Evolutionary conservation across 1,140 invertebrate genomes (phyloP).

Genomic region (Calephelis nemesis): DNA sequence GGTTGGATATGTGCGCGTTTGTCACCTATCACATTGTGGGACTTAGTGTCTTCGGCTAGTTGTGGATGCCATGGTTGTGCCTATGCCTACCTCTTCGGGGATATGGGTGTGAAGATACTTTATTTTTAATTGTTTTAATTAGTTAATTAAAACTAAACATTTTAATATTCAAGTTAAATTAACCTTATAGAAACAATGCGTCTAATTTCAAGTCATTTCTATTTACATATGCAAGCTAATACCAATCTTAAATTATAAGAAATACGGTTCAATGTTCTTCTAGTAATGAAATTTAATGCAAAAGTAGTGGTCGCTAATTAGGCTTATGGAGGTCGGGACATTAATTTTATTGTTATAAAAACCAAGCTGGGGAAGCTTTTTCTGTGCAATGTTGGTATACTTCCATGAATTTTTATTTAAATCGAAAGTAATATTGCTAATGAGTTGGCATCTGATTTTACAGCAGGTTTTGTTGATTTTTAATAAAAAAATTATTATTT

Average conservation of each 20-base stretch:
- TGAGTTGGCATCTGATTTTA: too few relatives aligned
- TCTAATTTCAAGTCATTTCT: background rate
- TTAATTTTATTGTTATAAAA: slow-evolving; percentile 47
- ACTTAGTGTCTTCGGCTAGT: too few relatives aligned
- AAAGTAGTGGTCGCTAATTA: slow-evolving; percentile 44
- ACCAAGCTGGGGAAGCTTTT: slow-evolving; percentile 33
- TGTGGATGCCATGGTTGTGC: too few relatives aligned
- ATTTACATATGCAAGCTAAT: background rate
- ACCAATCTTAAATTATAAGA: background rate
- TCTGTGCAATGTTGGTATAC: slow-evolving; percentile 26
- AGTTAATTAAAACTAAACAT: background rate
- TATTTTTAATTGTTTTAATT: slow-evolving; percentile 3
- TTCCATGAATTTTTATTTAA: background rate
- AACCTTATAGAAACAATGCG: background rate
- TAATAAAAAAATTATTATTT: too few relatives aligned
- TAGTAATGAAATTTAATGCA: slow-evolving; percentile 29
- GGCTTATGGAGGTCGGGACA: slow-evolving; percentile 40
- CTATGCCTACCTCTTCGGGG: too few relatives aligned
- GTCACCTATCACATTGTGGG: too few relatives aligned
- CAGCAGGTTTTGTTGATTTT: too few relatives aligned
- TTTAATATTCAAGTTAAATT: background rate
- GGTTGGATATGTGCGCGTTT: too few relatives aligned
- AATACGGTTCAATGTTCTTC: background rate
- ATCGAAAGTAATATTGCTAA: too few relatives aligned
- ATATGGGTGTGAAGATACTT: too few relatives aligned